phyloP scores from a whole-genome alignment of 2,888 invertebrate genomes.

The Dryadula phaetusa region DNA sequence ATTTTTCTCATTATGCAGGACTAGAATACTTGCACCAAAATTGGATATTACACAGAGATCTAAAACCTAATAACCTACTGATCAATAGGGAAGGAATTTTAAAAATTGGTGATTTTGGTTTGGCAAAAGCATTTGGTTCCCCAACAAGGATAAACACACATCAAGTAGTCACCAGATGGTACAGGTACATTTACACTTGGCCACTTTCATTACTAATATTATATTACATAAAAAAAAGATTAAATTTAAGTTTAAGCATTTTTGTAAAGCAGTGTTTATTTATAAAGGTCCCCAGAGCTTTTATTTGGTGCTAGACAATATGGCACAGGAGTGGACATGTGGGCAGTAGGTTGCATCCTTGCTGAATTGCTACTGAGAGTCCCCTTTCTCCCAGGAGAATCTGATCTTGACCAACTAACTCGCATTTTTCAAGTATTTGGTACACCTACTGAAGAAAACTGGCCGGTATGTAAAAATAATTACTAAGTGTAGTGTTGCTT shows the following conservation, averaged over 20 bases:
- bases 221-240: background rate
- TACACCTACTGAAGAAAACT: constrained; percentile 95
- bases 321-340: constrained; percentile 98
- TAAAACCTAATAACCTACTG: constrained; percentile 99
- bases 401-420: constrained; percentile 97
- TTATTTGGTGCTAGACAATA: constrained; percentile 98
- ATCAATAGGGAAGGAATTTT: constrained; percentile 96
- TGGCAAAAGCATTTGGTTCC: constrained; percentile 98
- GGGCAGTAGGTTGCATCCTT: constrained; percentile 99
- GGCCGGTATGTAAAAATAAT: constrained; percentile 87
- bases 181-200: constrained; percentile 81
- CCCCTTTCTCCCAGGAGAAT: constrained; percentile 98
- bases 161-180: constrained; percentile 98
- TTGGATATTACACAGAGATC: constrained; percentile 98
- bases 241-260: background rate
- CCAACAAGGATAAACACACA: constrained; percentile 98
- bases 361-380: constrained; percentile 96
- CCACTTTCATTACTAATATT: background rate
- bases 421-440: constrained; percentile 98
- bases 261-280: background rate
- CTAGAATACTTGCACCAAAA: constrained; percentile 97
- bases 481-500: background rate
- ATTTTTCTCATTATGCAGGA: constrained; percentile 71
- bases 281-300: constrained; percentile 92
- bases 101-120: constrained; percentile 99